These are phyloP conservation scores for Helicoverpa armigera DNA, from an alignment of 1,140 invertebrate species.

Conservation along the genomic window DNA sequence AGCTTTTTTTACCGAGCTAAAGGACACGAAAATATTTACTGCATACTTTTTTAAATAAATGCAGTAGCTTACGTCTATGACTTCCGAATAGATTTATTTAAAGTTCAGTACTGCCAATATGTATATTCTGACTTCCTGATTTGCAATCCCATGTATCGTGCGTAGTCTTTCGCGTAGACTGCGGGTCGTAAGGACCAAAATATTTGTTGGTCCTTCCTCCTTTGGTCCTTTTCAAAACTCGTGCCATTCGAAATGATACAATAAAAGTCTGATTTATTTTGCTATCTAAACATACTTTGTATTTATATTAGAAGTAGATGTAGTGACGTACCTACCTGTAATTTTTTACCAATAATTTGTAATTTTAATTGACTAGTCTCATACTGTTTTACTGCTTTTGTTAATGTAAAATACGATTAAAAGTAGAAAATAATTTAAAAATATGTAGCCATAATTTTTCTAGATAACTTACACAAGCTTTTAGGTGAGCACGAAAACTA, in stretches of 20 bases:
- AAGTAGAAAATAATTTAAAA: conserved; percentile 3
- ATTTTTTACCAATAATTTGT: conserved; percentile 63
- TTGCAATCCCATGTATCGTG: background rate
- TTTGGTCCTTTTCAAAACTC: background rate
- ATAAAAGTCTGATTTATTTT: conserved; percentile 58
- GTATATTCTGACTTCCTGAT: background rate
- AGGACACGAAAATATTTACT: background rate
- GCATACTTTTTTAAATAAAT: background rate
- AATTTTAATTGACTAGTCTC: conserved; percentile 59
- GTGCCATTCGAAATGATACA: conserved; percentile 55
- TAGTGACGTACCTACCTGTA: conserved; percentile 48
- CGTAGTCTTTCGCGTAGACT: background rate
- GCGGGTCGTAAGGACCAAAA: background rate
- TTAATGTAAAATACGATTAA: conserved; percentile 12
- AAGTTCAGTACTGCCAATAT: too few relatives aligned
- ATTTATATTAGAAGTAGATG: conserved; percentile 47
- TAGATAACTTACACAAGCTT: too few relatives aligned
- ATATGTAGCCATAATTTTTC: background rate
- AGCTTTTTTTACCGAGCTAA: background rate
- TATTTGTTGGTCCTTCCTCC: background rate
- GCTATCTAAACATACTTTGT: conserved; percentile 50
- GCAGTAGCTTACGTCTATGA: too few relatives aligned
- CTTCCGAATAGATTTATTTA: too few relatives aligned
- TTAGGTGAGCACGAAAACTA: too few relatives aligned
- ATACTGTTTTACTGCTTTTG: conserved; percentile 64